A percentile compares a stretch with the other conserved stretches of the same genome.
Conservation (phyloP, 2,797 vertebrate genomes). For the Oryzias sinensis region DNA sequence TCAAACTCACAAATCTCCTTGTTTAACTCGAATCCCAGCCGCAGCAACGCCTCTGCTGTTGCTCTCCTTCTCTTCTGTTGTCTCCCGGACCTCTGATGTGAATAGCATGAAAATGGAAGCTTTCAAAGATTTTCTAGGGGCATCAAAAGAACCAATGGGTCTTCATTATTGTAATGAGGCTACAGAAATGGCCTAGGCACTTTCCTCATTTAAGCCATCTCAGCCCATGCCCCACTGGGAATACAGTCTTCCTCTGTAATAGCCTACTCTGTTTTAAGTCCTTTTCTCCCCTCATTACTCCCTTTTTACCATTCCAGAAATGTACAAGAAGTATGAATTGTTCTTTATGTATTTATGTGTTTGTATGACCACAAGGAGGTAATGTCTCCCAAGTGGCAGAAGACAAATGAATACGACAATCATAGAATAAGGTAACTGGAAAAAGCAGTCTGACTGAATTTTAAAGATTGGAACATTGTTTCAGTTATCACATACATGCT, state of each 20-base stretch:
- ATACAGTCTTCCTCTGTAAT: constrained; percentile 77
- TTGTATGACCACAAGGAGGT: constrained; percentile 1
- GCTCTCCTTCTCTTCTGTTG: constrained; percentile 23
- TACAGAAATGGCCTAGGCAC: constrained; percentile 75
- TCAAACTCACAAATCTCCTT: constrained; percentile 65
- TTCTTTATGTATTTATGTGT: neutral
- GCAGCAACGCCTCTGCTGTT: constrained; percentile 41
- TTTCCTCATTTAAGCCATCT: constrained; percentile 81
- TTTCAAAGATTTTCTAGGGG: constrained; percentile 78
- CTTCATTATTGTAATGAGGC: constrained; percentile 85
- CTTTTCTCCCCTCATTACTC: constrained; percentile 58
- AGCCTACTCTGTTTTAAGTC: constrained; percentile 79
- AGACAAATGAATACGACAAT: constrained; percentile 25
- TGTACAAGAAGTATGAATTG: constrained; percentile 50
- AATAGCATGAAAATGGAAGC: constrained; percentile 58
- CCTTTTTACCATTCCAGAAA: constrained; percentile 56
- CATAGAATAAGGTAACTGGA: neutral
- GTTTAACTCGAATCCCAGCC: constrained; percentile 51
- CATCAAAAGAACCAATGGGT: constrained; percentile 80
- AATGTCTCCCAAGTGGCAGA: constrained; percentile 41
- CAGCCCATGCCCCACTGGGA: constrained; percentile 72
- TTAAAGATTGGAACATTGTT: neutral
- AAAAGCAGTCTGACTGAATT: constrained; percentile 1
- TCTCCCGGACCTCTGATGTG: constrained; percentile 47
- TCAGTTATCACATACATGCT: neutral